Evolutionary conservation across 2,888 invertebrate genomes (phyloP), one percentile per base, ranked within the genome.

Genomic region (Aporophyla nigra): DNA sequence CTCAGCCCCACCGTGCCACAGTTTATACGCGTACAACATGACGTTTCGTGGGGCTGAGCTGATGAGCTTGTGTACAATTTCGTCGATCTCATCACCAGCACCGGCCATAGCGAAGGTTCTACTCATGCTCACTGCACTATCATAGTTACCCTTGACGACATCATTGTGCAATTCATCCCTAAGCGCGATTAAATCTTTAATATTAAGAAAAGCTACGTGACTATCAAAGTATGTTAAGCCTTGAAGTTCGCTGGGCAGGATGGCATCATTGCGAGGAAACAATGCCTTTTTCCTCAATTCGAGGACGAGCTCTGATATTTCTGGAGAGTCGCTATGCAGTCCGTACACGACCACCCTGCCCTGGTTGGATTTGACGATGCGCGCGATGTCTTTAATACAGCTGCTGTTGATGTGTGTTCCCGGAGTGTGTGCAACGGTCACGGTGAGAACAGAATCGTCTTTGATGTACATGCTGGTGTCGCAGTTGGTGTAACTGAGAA

Each of bases 381-480:
- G 85, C 10, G 86, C 89, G 33, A 92, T 90, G 62, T 92, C 92
- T 63, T 75, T 43, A 24, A 89, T 88, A 46, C 91, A 90, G 51
- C 87, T 91, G 58, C 78, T 82, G 63, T 88, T 91, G 9, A 92
- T 89, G 9, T 87, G 86, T 16, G 89, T 85, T 5, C 89, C 89
- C 33, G 33, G 33, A 33, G 33, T 33, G 33, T 33, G 33, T 87
- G 90, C 83, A 2, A 91, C 46, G 1, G 92, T 92, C 14, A 92
- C 90, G 21, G 85, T 82, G 65, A 85, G 82, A 0, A 92, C 92
- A 0, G 90, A 89, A 65, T 90, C 82, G 27, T 89, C 86, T 76
- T 87, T 89, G 51, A 92, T 89, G 66, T 92, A 92, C 33, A 74
- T 77, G 53, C 85, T 87, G 19, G 92, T 92, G 71, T 90, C 86